Percentiles rank a stretch among this genome's conserved stretches.
Conservation (phyloP, 2,797 vertebrate species). For the Petrocephalus schoutedeni region DNA sequence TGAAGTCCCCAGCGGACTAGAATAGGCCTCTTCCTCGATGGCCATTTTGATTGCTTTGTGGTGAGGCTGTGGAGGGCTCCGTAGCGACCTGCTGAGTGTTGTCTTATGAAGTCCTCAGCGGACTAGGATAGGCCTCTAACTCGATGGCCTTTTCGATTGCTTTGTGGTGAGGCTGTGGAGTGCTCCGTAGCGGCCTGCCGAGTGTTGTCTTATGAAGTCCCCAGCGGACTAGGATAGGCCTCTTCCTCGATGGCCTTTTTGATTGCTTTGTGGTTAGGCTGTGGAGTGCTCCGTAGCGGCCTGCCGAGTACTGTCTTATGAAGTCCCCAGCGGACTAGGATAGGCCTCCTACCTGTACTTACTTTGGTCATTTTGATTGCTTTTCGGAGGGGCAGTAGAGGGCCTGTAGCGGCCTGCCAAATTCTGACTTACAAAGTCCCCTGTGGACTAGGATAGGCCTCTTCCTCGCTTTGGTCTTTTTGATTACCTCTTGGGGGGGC, state of each 20-base stretch:
- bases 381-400: too few species aligned
- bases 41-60: conserved; percentile 13
- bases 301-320: background rate
- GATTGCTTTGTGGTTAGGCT: background rate
- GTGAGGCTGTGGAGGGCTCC: background rate
- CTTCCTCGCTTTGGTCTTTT: background rate
- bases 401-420: too few species aligned
- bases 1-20: background rate
- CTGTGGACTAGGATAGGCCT: background rate
- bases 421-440: too few species aligned
- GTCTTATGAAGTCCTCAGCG: background rate
- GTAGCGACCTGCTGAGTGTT: background rate
- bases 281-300: background rate
- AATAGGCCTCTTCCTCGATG: background rate
- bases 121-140: background rate
- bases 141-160: background rate
- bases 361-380: background rate
- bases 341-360: too few species aligned
- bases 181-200: background rate
- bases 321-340: background rate
- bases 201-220: background rate
- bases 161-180: background rate
- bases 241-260: background rate
- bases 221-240: background rate
- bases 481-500: background rate